Evolutionary conservation across 1,140 invertebrate genomes (phyloP).

Genomic region (Drosophila quadrilineata): DNA sequence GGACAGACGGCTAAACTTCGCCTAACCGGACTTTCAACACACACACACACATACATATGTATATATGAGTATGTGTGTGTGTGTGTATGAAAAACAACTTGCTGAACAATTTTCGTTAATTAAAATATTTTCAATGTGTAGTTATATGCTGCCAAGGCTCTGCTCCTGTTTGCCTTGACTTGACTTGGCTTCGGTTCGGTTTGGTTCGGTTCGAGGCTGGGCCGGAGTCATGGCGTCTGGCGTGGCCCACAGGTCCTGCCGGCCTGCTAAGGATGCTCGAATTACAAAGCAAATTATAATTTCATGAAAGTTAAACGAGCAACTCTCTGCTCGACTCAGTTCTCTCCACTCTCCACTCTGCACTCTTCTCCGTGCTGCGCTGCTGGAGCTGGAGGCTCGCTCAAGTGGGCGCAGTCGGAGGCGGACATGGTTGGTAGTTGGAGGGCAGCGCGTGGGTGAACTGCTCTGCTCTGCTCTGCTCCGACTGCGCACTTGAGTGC

Average conservation of each 20-base stretch:
- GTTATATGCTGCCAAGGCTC: conserved; percentile 33
- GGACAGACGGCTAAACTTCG: conserved; percentile 40
- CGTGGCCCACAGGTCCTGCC: conserved; percentile 38
- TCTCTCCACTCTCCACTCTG: not conserved
- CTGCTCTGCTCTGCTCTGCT: conserved; percentile 3
- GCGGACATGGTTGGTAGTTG: not conserved
- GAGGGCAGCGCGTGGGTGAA: conserved; percentile 23
- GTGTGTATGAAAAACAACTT: conserved; percentile 54
- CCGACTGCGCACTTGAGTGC: conserved; percentile 73
- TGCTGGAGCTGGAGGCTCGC: conserved; percentile 21
- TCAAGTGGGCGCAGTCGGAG: not conserved
- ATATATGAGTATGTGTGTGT: not conserved
- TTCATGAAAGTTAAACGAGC: conserved; percentile 81
- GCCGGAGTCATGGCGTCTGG: no score
- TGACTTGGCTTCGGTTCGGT: not conserved
- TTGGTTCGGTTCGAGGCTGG: conserved; percentile 9
- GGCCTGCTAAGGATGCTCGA: conserved; percentile 71
- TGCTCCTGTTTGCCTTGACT: not conserved
- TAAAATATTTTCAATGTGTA: conserved; percentile 71
- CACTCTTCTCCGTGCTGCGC: not conserved
- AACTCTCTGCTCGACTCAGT: conserved; percentile 52
- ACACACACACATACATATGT: no score
- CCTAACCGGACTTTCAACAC: no score
- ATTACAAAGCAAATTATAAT: conserved; percentile 81
- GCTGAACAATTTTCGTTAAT: conserved; percentile 78